Base-by-base conservation (phyloP, 2,888 invertebrate genomes). In the Cremastinae sp. region DNA sequence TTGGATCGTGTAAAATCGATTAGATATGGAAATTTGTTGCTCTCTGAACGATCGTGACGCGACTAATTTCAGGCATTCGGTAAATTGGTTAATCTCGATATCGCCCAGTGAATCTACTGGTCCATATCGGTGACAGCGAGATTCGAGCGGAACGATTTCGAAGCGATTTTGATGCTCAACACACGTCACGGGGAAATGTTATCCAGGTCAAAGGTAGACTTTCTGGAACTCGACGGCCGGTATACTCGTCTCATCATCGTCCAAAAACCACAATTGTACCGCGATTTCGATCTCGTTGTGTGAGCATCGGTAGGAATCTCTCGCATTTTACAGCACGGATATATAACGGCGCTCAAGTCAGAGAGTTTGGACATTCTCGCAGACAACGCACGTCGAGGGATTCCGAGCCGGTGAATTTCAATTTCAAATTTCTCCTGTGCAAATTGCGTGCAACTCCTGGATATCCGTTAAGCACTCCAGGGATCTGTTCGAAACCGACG, bases 381-480 rank as follows among this genome's bases (percentile, higher is more conserved):
- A 51, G 56, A 20, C 18, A 41, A 43, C 61, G 56, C 62, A 64
- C 45, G 72, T 70, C 75, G 53, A 71, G 62, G 47, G 41, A 66
- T 71, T 37, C 35, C 47, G 45, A 62, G 58, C 59, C 41, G 68
- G 55, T 59, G 69, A 74, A 80, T 80, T 78, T 78, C 74, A 77
- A 78, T 80, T 80, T 71, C 45, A 78, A 78, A 78, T 80, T 75
- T 77, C 45, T 68, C 69, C 22, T 64, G 51, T n/a, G n/a, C n/a
- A n/a, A n/a, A n/a, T n/a, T n/a, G n/a, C n/a, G n/a, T n/a, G n/a
- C n/a, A n/a, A n/a, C n/a, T n/a, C n/a, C 51, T 59, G n/a, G n/a
- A n/a, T n/a, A n/a, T n/a, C n/a, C n/a, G n/a, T n/a, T n/a, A n/a
- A n/a, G n/a, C n/a, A n/a, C n/a, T n/a, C n/a, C n/a, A n/a, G n/a